Evolutionary conservation across 2,888 invertebrate species (phyloP), one percentile per base, ranked within the genome.

Genomic region (Tolmerus cingulatus): DNA sequence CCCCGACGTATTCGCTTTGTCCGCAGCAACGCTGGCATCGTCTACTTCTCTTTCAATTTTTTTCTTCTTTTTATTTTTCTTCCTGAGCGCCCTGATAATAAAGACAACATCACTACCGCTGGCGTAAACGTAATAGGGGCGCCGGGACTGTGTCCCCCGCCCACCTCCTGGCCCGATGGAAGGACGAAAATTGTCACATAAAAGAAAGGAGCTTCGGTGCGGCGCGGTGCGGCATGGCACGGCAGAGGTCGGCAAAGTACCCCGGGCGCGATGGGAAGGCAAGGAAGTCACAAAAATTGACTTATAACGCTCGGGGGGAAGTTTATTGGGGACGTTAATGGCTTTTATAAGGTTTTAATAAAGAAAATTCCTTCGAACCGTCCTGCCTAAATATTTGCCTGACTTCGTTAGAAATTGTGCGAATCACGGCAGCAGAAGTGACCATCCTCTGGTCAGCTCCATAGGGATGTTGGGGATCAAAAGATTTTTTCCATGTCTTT

Each of bases 331-430:
- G 88, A 84, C 87, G 84, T 86, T 88, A 88, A 88, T 88, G 84
- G 88, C 74, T 82, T 88, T 88, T 88, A 88, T 87, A 88, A 88
- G 88, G 87, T 88, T 88, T 88, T 88, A 88, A 88, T 88, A 88
- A 88, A 88, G 88, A 88, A 88, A 87, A 88, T 88, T 87, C 77
- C 84, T 78, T 19, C 16, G 57, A 74, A 88, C 43, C 78, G 84
- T 87, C 87, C 27, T 87, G 82, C 74, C 66, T 66, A 66, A 66
- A 66, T 23, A 27, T 66, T 66, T 66, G 23, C 66, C 27, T 27
- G 23, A 19, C 66, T 19, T 66, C 66, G 66, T 66, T 66, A 66
- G 66, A 66, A 66, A 66, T 66, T 66, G 51, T 66, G 27, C 66
- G 66, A 66, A 66, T 66, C 66, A 66, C 66, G 66, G 27, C 66